Base-by-base conservation (phyloP, 1,140 invertebrate species). In the Euschistus heros region DNA sequence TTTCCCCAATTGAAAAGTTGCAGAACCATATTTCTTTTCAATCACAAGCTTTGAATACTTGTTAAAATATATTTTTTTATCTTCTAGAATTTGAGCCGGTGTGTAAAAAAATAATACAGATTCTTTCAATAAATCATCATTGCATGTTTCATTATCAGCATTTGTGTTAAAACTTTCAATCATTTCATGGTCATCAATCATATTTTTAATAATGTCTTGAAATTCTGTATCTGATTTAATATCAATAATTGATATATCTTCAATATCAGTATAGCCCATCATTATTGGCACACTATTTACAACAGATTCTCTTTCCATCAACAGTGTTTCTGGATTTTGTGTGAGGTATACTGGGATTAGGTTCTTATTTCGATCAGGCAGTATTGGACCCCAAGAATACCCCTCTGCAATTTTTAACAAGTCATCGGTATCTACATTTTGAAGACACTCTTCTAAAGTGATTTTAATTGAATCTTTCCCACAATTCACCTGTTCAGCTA, bases 191-290 rank as follows among this genome's bases (percentile, higher is more conserved):
- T 75, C 78, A 15, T 86, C 80, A 72, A 85, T 79, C 66, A 84
- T 80, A 46, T 80, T 69, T 68, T 76, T 72, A 68, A 74, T 76
- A 26, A 57, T 22, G 3, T 26, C 24, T 57, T 17, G 18, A 65
- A 82, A 75, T 7, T 82, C 73, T 71, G 74, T 74, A 69, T 79
- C 20, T 73, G 80, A 22, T 24, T 44, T 62, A 26, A 81, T 78
- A 1, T 85, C 70, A 22, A 79, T 80, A 20, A 74, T 76, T 13
- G 75, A 75, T 7, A 82, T 84, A 68, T 89, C 85, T 73, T 91
- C 88, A 81, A 89, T 89, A 69, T 87, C 84, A 0, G 87, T 89
- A 65, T 82, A 88, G 1, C 88, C 88, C 5, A 81, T 81, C 59
- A 91, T 75, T 13, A 89, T 69, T 0, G 87, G 86, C 0, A 89